Base-by-base conservation (phyloP, 2,888 invertebrate genomes). In the Drosophila neonasuta region DNA sequence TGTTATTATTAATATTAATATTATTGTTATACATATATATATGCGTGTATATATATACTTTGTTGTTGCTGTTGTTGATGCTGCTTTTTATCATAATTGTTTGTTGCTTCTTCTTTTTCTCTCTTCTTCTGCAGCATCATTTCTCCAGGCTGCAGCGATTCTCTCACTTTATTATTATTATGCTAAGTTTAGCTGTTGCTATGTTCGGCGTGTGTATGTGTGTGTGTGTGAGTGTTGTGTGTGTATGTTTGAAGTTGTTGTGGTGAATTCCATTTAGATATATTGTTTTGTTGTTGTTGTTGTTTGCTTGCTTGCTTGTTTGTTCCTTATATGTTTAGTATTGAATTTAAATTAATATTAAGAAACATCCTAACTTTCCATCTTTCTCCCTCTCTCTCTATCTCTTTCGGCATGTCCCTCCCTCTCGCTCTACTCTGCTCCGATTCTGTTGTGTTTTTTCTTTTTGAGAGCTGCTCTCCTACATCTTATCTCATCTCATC, bases 321-420 rank as follows among this genome's bases (percentile, higher is more conserved):
- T 46, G 55, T 45, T 62, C 54, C 72, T 76, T 81, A 80, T 52
- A 71, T 60, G 52, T 78, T 79, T 80, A 78, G 70, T 79, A 83
- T 86, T 80, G 85, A 77, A 74, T 86, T 86, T 80, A 74, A 81
- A 74, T 82, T 81, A 85, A 76, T 85, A 77, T 78, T 83, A 74
- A 81, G 82, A 84, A 81, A 81, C 79, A 69, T 81, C 55, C 79
- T 20, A 20, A 20, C 20, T 20, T 20, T 20, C 20, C 20, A 3
- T 20, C 20, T 20, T 20, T 20, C 20, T 20, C 20, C 20, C 24
- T 9, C 9, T 17, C 32, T 20, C 13, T 32, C 20, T 39, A 15
- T 39, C 24, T 44, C 15, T 24, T 42, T 20, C 20, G 24, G 24
- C 24, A 24, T 32, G 10, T 15, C 36, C 30, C 17, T 39, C 29